A percentile compares a stretch with the other conserved stretches of the same genome.
Conservation (phyloP, 1,140 invertebrate genomes). For the Megathymus violae region DNA sequence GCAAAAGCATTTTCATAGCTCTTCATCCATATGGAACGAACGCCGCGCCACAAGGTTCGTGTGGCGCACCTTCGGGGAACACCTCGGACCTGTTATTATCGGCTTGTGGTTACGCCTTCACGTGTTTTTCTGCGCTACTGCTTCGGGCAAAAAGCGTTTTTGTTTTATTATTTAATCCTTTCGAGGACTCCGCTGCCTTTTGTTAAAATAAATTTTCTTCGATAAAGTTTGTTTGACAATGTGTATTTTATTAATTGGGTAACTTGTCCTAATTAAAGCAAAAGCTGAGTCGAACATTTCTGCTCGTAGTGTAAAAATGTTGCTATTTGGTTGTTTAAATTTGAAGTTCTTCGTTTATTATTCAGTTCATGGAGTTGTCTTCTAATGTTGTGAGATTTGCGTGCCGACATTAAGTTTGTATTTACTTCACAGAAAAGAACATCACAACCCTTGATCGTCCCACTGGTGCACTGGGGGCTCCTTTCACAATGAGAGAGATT, state of each 20-base stretch:
- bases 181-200: slow-evolving; percentile 1
- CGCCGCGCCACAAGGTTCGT: background rate
- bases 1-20: background rate
- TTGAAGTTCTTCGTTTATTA: too few relatives aligned
- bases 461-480: too few relatives aligned
- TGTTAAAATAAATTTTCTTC: slow-evolving; percentile 23
- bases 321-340: background rate
- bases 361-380: too few relatives aligned
- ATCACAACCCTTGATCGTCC: too few relatives aligned
- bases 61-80: background rate
- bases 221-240: slow-evolving; percentile 9
- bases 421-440: too few relatives aligned
- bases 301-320: background rate
- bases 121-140: slow-evolving; percentile 10
- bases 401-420: too few relatives aligned
- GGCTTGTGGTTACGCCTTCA: slow-evolving; percentile 16
- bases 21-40: background rate
- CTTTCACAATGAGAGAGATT: too few relatives aligned
- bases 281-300: background rate
- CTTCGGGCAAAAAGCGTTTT: slow-evolving; percentile 14
- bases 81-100: slow-evolving; percentile 11
- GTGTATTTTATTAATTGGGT: slow-evolving; percentile 6
- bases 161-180: slow-evolving; percentile 15
- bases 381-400: too few relatives aligned
- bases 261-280: slow-evolving; percentile 17